Evolutionary conservation across 1,140 invertebrate genomes (phyloP), one percentile per base, ranked within the genome.

Genomic region (Drosophila eugracilis): DNA sequence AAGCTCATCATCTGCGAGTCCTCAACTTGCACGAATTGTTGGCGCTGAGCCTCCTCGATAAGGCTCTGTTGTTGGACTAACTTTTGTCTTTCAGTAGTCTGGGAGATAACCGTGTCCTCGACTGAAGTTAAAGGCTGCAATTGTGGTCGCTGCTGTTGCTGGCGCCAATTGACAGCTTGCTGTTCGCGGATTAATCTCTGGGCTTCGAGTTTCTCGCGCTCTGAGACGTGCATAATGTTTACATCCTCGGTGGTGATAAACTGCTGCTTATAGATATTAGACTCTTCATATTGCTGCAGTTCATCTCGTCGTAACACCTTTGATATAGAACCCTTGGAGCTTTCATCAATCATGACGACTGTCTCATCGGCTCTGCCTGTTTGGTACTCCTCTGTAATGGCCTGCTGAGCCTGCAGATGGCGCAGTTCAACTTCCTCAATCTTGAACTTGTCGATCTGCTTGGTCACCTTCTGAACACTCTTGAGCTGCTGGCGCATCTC

Each of bases 361-460:
- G 72, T 78, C 9, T 86, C 71, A 17, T 85, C 76, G 3, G 67
- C 60, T 12, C 76, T 50, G 5, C 60, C 60, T 3, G 57, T 58
- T 37, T 65, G 77, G 30, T 49, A 66, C 49, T 92, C 83, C 37
- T 81, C 75, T 12, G 28, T 59, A 9, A 83, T 76, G 10, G 72
- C 49, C 36, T 90, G 75, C 17, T 91, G 76, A 1, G 84, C 71
- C 30, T 86, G 69, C 2, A 91, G 30, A 37, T 74, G 86, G 19
- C 78, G 81, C 22, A 91, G 57, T 39, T 91, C 84, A 1, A 92
- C 89, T 55, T 92, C 90, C 54, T 91, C 83, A 6, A 91, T 76
- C 67, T 91, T 91, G 34, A 91, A 91, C 26, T 91, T 91, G 15
- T 92, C 88, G 4, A 91, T 91, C 48, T 89, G 70, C 34, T 91